phyloP scores from a whole-genome alignment of 1,140 invertebrate species.

The Lanistes nyassanus region DNA sequence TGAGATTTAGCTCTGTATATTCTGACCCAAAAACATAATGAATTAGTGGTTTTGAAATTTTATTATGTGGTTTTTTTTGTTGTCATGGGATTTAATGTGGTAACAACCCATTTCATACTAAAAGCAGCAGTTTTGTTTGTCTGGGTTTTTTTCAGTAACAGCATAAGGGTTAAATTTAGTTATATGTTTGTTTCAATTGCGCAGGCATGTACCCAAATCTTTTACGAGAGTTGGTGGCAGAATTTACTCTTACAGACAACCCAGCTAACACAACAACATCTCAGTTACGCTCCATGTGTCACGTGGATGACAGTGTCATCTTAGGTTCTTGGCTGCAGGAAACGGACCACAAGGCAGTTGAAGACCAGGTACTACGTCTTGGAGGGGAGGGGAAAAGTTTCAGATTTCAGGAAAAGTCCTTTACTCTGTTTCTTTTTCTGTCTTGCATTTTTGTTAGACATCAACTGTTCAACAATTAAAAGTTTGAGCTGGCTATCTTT shows the following conservation, averaged over 20 bases:
- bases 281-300: slow-evolving; percentile 85
- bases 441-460: not conserved
- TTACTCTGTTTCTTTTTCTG: not conserved
- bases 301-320: slow-evolving; percentile 84
- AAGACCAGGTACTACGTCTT: slow-evolving; percentile 85
- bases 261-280: slow-evolving; percentile 94
- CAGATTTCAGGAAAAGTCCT: not conserved
- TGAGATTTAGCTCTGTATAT: too few species aligned
- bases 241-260: slow-evolving; percentile 96
- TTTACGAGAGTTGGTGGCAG: slow-evolving; percentile 86
- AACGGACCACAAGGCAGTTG: slow-evolving; percentile 95
- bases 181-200: not conserved
- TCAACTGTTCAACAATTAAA: too few species aligned
- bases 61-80: too few species aligned
- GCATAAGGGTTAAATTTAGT: too few species aligned
- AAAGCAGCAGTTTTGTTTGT: too few species aligned
- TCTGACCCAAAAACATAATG: too few species aligned
- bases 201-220: slow-evolving; percentile 65
- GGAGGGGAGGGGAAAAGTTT: not conserved
- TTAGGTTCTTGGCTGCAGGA: slow-evolving; percentile 78
- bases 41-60: too few species aligned
- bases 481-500: too few species aligned
- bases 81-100: too few species aligned
- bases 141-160: too few species aligned
- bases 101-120: too few species aligned